These are phyloP conservation scores for Conomelus anceps DNA, from an alignment of 2,888 invertebrate species.

Conservation along the genomic window DNA sequence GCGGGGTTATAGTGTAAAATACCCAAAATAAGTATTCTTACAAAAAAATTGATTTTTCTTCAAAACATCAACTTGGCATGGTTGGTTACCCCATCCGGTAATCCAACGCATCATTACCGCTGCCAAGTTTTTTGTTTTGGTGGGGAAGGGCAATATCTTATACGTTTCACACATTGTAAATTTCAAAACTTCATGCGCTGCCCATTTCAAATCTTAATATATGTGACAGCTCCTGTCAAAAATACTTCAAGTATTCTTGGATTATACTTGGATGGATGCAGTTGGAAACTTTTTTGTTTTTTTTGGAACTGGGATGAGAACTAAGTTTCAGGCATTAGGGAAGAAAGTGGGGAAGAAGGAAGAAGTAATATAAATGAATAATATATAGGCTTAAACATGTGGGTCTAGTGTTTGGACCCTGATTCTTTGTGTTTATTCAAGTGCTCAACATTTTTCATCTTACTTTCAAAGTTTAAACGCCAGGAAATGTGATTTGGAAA, in stretches of 20 bases:
- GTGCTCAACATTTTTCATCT: neutral
- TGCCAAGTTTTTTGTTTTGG: neutral
- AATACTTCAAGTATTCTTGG: no score
- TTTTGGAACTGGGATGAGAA: neutral
- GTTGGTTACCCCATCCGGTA: no score
- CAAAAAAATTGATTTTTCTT: no score
- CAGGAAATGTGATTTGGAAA: neutral
- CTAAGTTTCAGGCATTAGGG: neutral
- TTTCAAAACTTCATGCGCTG: neutral
- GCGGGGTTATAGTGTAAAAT: no score
- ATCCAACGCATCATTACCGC: no score
- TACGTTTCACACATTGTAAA: neutral
- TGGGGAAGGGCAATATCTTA: neutral
- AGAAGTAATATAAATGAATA: neutral
- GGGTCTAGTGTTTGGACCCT: neutral
- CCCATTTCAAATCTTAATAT: neutral
- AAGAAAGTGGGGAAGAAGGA: neutral
- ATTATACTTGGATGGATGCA: neutral
- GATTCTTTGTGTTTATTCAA: neutral
- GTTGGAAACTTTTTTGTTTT: neutral
- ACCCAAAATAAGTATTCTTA: no score
- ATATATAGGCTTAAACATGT: neutral
- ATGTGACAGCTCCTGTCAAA: neutral
- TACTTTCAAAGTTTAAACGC: neutral
- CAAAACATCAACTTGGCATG: no score